phyloP scores from a whole-genome alignment of 2,888 invertebrate species.

The Ashinkailepas kermadecensis region DNA sequence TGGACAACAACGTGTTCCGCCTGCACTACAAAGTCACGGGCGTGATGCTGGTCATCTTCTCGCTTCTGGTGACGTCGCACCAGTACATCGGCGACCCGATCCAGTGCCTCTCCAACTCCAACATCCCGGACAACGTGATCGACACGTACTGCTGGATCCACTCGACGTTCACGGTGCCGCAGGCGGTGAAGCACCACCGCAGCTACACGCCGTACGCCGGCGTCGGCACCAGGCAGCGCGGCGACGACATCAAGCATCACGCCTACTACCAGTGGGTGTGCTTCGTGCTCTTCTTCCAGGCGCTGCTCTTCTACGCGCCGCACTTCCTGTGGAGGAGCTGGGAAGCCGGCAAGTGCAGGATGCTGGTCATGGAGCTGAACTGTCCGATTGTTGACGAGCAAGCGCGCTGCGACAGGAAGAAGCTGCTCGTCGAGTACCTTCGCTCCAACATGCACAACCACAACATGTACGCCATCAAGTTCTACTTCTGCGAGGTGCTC shows the following conservation, averaged over 20 bases:
- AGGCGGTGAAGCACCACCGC: slow-evolving; percentile 23
- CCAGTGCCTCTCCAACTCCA: slow-evolving; percentile 39
- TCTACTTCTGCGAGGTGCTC: slow-evolving; percentile 67
- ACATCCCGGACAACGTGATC: too few species aligned
- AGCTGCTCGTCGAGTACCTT: slow-evolving; percentile 61
- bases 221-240: slow-evolving; percentile 53
- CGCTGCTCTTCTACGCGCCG: slow-evolving; percentile 73
- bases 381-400: slow-evolving; percentile 72
- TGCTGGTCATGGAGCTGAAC: slow-evolving; percentile 66
- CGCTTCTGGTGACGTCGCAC: slow-evolving; percentile 45
- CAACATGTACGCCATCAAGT: slow-evolving; percentile 65
- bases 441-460: slow-evolving; percentile 65
- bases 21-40: slow-evolving; percentile 64
- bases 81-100: slow-evolving; percentile 49
- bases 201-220: slow-evolving; percentile 60
- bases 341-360: slow-evolving; percentile 73
- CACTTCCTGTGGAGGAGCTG: slow-evolving; percentile 75
- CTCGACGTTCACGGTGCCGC: too few species aligned
- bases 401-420: slow-evolving; percentile 70
- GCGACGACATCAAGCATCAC: slow-evolving; percentile 79
- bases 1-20: slow-evolving; percentile 43
- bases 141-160: too few species aligned
- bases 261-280: slow-evolving; percentile 96
- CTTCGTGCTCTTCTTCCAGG: slow-evolving; percentile 56
- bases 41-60: slow-evolving; percentile 43